Evolutionary conservation across 2,888 invertebrate genomes (phyloP), one percentile per base, ranked within the genome.

Genomic region (Ichneumoninae sp.): DNA sequence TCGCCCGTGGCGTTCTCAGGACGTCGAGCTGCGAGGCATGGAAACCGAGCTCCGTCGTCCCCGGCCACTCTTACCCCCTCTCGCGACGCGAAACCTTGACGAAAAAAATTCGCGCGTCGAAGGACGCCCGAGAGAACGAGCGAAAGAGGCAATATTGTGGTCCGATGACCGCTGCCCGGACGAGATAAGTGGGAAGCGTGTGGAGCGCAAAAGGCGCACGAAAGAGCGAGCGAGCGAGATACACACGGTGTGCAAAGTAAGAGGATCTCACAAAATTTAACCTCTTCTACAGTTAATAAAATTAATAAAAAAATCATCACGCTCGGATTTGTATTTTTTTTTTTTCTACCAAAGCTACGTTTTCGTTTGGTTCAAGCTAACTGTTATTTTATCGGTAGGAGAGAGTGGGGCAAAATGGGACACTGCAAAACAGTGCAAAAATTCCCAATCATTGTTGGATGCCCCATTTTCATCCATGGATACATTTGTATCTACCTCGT

Each of bases 1-100:
- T 89, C 89, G 88, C 89, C 88, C 85, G 76, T 82, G 85, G 85
- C 86, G 82, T 86, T 84, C 69, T 30, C 5, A 19, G 30, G 52
- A 78, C 76, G 68, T 71, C 71, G 65, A 69, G 66, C 57, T 22
- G 71, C 65, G 52, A 16, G 52, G 1, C 19, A 54, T 54, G 16
- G 52, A 54, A 54, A 19, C 19, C 52, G 52, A n/a, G 52, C 44
- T 57, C 30, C 33, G 16, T 74, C 65, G 1, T 26, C 13, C 66
- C 3, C 33, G 36, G 19, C 50, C 6, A n/a, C 65, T 70, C 36
- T 40, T 33, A 19, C 26, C 70, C 26, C 33, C 26, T 10, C 44
- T 74, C 70, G 44, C 47, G 8, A 40, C 71, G 57, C 26, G 52
- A 65, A 62, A 81, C 50, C 65, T 75, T 69, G 69, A 54, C 76